A percentile compares a stretch with the other conserved stretches of the same genome.
These are phyloP conservation scores for Heliopora coerulea DNA, from an alignment of 92 coral and sea anemone genomes.

Conservation along the genomic window DNA sequence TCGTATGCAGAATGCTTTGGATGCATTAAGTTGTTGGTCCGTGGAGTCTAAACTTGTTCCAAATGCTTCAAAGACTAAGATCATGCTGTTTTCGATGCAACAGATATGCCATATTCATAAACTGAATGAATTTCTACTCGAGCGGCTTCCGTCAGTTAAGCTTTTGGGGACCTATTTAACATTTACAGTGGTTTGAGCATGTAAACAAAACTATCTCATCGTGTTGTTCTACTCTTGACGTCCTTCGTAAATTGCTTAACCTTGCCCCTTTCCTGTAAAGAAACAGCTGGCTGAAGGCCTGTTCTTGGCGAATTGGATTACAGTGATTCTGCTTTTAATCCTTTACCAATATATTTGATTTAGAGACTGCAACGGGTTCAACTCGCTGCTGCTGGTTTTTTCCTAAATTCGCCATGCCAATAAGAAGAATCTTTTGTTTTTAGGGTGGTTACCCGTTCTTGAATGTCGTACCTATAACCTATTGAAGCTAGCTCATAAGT, in stretches of 20 bases:
- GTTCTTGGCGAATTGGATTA: background rate
- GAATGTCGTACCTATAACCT: background rate
- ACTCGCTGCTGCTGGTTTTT: slow-evolving; percentile 16
- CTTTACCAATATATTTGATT: background rate
- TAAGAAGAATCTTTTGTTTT: background rate
- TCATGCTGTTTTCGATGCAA: no score
- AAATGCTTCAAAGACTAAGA: no score
- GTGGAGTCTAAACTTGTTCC: no score
- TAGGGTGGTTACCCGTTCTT: background rate
- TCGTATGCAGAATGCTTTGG: no score
- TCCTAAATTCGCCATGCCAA: slow-evolving; percentile 7
- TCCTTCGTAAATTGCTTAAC: background rate
- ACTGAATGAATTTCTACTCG: no score
- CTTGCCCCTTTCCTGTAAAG: background rate
- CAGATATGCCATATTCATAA: no score
- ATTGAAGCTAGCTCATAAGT: background rate
- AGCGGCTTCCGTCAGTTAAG: no score
- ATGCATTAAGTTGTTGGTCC: no score
- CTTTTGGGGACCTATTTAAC: no score
- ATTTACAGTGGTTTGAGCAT: no score
- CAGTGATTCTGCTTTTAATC: background rate
- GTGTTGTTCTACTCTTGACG: background rate
- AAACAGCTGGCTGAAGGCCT: slow-evolving; percentile 1
- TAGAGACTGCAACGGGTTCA: slow-evolving; percentile 5
- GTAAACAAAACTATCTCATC: no score